Evolutionary conservation across 2,797 vertebrate genomes (phyloP), one percentile per base, ranked within the genome.

Genomic region (Bovichtus diacanthus): DNA sequence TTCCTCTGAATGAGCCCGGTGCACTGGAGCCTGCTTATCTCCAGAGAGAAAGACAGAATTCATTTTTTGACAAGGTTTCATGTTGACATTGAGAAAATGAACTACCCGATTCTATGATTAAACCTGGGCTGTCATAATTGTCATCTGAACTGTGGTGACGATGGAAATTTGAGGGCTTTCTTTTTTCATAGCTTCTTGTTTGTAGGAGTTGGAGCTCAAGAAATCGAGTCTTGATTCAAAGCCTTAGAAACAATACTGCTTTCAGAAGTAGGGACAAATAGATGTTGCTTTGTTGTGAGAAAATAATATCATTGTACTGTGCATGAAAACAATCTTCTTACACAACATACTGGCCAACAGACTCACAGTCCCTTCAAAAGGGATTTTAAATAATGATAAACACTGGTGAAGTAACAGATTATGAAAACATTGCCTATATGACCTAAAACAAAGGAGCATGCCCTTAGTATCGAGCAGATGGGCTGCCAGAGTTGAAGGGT

Each of bases 61-160:
- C 95, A 96, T 96, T 94, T 94, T 94, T 96, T 96, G 94, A 95
- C 94, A 93, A 95, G 92, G 96, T 95, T 96, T 96, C 84, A 76
- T 96, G 95, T 96, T 98, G 96, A 97, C 96, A 96, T 96, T 96
- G 96, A 96, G 95, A 96, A 97, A 96, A 97, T 97, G 94, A 96
- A 96, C 95, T 95, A 94, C 94, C 95, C 92, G 95, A 95, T 96
- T 94, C 93, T 93, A 95, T 94, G 95, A 97, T 97, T 96, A 96
- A 95, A 96, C 95, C 94, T 94, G 91, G 90, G 90, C 94, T 95
- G 94, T 95, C 94, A 92, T 96, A 96, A 96, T 96, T 96, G 96
- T 94, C 93, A 92, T 94, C 93, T 94, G 87, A 96, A 95, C 94
- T 93, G 94, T 88, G 91, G 92, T 88, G 64, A 92, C 87, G 88